phyloP scores from a whole-genome alignment of 2,113 vertebrate species.

The Pseudopodoces humilis region DNA sequence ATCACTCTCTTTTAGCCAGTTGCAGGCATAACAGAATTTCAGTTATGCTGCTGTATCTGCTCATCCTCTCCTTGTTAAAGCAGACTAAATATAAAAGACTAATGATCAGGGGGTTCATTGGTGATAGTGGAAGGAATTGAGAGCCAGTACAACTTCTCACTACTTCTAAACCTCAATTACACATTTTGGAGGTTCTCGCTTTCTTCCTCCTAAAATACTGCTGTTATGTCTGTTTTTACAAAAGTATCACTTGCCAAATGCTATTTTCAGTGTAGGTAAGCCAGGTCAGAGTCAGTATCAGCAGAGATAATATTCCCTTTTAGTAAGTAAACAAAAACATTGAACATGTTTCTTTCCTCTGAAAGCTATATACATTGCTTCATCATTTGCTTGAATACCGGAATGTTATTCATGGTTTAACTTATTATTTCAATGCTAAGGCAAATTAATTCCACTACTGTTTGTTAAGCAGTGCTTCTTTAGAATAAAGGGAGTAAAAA shows the following conservation, averaged over 20 bases:
- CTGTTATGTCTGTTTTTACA: background rate
- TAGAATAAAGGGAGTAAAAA: background rate
- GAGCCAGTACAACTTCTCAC: background rate
- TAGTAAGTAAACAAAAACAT: background rate
- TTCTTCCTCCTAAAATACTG: background rate
- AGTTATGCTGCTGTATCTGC: background rate
- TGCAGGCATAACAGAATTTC: background rate
- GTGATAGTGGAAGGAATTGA: background rate
- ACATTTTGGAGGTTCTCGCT: background rate
- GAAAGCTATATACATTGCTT: background rate
- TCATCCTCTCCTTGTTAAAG: background rate
- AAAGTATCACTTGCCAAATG: background rate
- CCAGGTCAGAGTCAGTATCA: background rate
- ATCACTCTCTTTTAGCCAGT: background rate
- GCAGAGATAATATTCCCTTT: background rate
- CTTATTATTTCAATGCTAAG: background rate
- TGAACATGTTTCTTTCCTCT: background rate
- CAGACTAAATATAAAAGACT: background rate
- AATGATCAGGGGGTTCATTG: no score
- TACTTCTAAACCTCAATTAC: background rate
- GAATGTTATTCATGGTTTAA: background rate
- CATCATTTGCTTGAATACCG: fast-evolving
- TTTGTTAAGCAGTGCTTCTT: background rate
- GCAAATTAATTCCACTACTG: background rate
- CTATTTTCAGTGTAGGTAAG: background rate